These are phyloP conservation scores for Callipepla squamata DNA, from an alignment of 2,113 vertebrate genomes.

Conservation along the genomic window DNA sequence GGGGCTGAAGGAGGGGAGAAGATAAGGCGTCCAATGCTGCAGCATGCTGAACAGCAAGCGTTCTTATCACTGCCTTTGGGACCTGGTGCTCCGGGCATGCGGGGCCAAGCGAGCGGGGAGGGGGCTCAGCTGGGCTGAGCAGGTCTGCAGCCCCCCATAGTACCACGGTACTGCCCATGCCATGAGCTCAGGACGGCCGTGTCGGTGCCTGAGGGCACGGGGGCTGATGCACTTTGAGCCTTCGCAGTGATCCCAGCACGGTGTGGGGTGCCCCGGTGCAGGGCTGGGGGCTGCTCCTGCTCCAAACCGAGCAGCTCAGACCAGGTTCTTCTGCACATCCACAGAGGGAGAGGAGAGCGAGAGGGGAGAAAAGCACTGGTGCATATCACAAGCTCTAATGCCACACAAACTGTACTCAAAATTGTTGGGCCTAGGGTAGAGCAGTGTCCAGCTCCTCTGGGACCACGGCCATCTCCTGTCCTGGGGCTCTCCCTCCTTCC, in stretches of 20 bases:
- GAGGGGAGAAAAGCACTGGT: not conserved
- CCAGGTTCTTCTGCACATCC: not conserved
- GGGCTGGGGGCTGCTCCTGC: not conserved
- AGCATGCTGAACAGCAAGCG: not conserved
- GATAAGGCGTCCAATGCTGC: slow-evolving; percentile 23
- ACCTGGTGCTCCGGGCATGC: not conserved
- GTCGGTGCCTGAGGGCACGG: fast-evolving
- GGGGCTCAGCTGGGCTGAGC: fast-evolving
- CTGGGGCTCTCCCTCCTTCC: not conserved
- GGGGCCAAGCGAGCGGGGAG: not conserved
- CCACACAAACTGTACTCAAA: not conserved
- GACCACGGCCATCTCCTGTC: not conserved
- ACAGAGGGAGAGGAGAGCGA: not conserved
- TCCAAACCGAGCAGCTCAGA: not conserved
- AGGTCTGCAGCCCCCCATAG: not conserved
- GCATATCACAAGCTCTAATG: not conserved
- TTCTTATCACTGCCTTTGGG: not conserved
- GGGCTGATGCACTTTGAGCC: not conserved
- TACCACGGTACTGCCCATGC: too few relatives aligned
- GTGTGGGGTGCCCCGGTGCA: fast-evolving
- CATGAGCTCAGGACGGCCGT: fast-evolving
- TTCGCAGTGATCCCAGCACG: not conserved
- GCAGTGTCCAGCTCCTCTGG: not conserved
- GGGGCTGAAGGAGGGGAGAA: not conserved
- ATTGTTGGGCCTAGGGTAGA: not conserved